Percentiles rank a stretch among this genome's conserved stretches.
Evolutionary conservation across 2,888 invertebrate species (phyloP).

Genomic region (Saturnia pavonia): DNA sequence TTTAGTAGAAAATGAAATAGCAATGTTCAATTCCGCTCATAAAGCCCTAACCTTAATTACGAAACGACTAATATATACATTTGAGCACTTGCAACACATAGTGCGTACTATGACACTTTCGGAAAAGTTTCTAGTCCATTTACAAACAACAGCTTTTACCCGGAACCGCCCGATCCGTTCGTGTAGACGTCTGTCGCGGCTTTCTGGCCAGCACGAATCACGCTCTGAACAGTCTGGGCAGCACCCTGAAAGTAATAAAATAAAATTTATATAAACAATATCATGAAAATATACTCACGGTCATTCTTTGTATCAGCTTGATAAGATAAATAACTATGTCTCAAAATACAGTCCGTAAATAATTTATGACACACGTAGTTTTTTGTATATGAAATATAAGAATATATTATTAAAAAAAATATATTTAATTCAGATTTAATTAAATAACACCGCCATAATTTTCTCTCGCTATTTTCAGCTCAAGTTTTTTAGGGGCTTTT

Average conservation of each 20-base stretch:
- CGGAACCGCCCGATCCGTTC: slow-evolving; percentile 71
- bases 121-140: slow-evolving; percentile 70
- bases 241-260: slow-evolving; percentile 83
- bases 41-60: slow-evolving; percentile 26
- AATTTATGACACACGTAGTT: too few species aligned
- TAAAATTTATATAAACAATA: not conserved
- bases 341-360: too few species aligned
- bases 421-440: too few species aligned
- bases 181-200: slow-evolving; percentile 75
- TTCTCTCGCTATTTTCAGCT: too few species aligned
- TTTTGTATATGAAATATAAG: too few species aligned
- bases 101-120: slow-evolving; percentile 79
- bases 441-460: too few species aligned
- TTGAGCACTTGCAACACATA: slow-evolving; percentile 76
- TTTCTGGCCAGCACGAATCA: slow-evolving; percentile 82
- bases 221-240: slow-evolving; percentile 86
- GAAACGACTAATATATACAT: slow-evolving; percentile 58
- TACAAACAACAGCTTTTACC: slow-evolving; percentile 37
- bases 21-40: not conserved
- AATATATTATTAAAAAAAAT: too few species aligned
- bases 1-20: slow-evolving; percentile 1
- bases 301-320: not conserved
- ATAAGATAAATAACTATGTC: too few species aligned
- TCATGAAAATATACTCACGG: not conserved
- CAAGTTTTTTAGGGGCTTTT: too few species aligned